A percentile compares a stretch with the other conserved stretches of the same genome.
phyloP scores from a whole-genome alignment of 1,140 invertebrate species.

The Anagrus nilaparvatae region DNA sequence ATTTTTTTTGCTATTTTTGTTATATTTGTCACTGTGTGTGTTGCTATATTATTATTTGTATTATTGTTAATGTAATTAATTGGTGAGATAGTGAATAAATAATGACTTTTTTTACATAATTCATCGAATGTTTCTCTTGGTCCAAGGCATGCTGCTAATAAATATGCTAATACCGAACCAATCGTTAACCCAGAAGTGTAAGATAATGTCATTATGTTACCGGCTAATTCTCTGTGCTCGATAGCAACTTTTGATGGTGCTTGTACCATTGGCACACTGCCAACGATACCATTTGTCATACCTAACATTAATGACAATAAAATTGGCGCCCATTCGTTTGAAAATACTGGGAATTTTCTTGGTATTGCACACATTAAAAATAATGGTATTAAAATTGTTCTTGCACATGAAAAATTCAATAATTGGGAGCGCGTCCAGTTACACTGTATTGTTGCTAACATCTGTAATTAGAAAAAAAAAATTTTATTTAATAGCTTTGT shows the following conservation, averaged over 20 bases:
- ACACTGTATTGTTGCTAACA: constrained; percentile 68
- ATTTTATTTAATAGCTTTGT: too few relatives aligned
- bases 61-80: too few relatives aligned
- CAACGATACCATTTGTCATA: constrained; percentile 75
- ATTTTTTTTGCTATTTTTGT: too few relatives aligned
- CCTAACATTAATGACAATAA: constrained; percentile 66
- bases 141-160: constrained; percentile 64
- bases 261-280: constrained; percentile 84
- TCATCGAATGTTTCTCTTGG: too few relatives aligned
- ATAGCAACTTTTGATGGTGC: constrained; percentile 72
- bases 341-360: constrained; percentile 57
- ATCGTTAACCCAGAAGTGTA: constrained; percentile 77
- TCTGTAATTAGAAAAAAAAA: constrained; percentile 48
- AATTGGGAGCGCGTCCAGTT: constrained; percentile 70
- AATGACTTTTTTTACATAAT: too few relatives aligned
- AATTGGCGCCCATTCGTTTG: constrained; percentile 58
- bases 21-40: too few relatives aligned
- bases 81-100: too few relatives aligned
- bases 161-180: constrained; percentile 73
- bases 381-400: constrained; percentile 69
- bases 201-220: constrained; percentile 87
- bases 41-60: too few relatives aligned
- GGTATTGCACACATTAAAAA: constrained; percentile 70
- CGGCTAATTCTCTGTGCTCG: constrained; percentile 64
- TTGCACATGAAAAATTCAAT: constrained; percentile 55